phyloP scores from a whole-genome alignment of 2,113 vertebrate species.

The Petromus typicus region DNA sequence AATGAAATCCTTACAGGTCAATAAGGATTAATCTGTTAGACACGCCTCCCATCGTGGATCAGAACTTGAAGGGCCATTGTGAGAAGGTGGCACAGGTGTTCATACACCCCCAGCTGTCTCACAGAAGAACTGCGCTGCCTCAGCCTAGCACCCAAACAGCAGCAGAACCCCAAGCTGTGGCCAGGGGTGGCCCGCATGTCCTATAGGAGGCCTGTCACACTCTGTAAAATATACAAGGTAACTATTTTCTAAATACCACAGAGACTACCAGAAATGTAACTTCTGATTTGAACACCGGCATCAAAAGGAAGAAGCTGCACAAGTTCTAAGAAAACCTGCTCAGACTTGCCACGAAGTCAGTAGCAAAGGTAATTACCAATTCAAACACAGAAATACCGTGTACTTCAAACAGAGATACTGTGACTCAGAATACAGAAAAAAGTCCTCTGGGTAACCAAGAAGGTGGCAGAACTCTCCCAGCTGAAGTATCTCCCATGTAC shows the following conservation, averaged over 20 bases:
- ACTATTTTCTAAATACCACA: background rate
- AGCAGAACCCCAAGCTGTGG: background rate
- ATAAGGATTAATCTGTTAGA: background rate
- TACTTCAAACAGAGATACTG: constrained; percentile 1
- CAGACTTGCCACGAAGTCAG: background rate
- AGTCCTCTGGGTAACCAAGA: background rate
- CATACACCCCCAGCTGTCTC: background rate
- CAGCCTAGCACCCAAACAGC: background rate
- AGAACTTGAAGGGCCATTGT: background rate
- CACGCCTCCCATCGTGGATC: background rate
- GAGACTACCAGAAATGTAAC: background rate
- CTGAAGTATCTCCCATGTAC: constrained; percentile 9
- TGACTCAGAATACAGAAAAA: constrained; percentile 7
- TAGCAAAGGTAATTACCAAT: constrained; percentile 35
- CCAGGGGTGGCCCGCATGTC: background rate
- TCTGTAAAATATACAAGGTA: background rate
- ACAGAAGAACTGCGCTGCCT: background rate
- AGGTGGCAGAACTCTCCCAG: background rate
- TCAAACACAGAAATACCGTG: background rate
- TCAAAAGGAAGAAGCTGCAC: constrained; percentile 17
- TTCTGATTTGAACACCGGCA: background rate
- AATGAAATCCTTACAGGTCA: constrained; percentile 8
- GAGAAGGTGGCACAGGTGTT: background rate
- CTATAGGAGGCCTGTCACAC: background rate
- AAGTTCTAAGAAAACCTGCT: background rate